These are phyloP conservation scores for Carcina quercana DNA, from an alignment of 2,888 invertebrate genomes.

Conservation along the genomic window DNA sequence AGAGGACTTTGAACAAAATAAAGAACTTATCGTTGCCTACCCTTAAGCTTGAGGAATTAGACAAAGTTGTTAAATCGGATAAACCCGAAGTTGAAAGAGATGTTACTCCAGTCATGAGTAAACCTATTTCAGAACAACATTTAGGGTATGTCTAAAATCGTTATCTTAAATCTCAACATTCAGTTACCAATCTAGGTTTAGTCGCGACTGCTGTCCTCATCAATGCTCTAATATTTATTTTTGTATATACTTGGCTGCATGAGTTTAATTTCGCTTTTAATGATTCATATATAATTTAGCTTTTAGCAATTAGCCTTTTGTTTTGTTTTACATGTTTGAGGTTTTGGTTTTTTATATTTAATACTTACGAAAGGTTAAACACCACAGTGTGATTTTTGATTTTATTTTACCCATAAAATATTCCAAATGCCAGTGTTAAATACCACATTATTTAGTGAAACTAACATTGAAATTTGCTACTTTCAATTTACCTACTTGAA, in stretches of 20 bases:
- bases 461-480: constrained; percentile 26
- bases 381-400: constrained; percentile 27
- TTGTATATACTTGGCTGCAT: constrained; percentile 20
- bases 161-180: too few relatives aligned
- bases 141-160: constrained; percentile 73
- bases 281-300: too few relatives aligned
- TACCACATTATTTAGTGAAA: constrained; percentile 40
- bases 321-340: too few relatives aligned
- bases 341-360: constrained; percentile 14
- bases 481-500: neutral
- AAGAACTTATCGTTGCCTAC: constrained; percentile 63
- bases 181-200: constrained; percentile 32
- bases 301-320: too few relatives aligned
- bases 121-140: constrained; percentile 71
- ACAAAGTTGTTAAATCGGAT: constrained; percentile 35
- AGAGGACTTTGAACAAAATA: constrained; percentile 45
- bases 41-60: constrained; percentile 53
- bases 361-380: constrained; percentile 18
- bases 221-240: constrained; percentile 7
- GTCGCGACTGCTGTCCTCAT: constrained; percentile 15
- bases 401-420: constrained; percentile 31
- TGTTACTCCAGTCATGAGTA: constrained; percentile 30
- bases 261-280: constrained; percentile 17
- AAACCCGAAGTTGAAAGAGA: constrained; percentile 51
- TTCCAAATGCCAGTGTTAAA: constrained; percentile 55